Evolutionary conservation across 2,888 invertebrate species (phyloP), one percentile per base, ranked within the genome.

Genomic region (Chrysina gloriosa): DNA sequence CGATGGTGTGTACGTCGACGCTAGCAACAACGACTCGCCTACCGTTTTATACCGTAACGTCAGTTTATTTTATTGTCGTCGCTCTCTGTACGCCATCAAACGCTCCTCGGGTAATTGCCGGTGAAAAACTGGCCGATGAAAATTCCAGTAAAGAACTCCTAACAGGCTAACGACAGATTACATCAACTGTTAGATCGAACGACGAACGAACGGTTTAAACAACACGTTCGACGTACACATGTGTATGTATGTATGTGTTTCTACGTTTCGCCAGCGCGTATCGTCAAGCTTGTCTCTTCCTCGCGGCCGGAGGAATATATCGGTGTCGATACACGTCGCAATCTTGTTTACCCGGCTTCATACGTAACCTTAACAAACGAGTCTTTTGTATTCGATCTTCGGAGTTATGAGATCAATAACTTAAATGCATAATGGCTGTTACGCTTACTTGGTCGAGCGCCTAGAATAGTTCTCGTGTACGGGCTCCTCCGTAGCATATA

Each of bases 391-490:
- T 42, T 42, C 58, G 42, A 25, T 29, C 48, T 48, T 21, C 14
- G 48, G 36, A 39, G 56, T 39, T 39, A 42, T 42, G 27, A 42
- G 58, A 61, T 61, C 42, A 42, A 61, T 61, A 61, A 61, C 27
- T 61, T 42, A 61, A 61, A 42, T 52, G 19, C 58, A 58, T 39
- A 58, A 42, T 39, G 58, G 58, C 42, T 52, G 52, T 52, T 58
- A 42, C 58, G 58, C 39, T 58, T 14, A 42, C 58, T 58, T 58
- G 42, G 14, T 16, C 45, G 16, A 16, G 21, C 19, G 9, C 21
- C 45, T 7, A 9, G 45, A 31, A 31, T 31, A 31, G 31, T 31
- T 31, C n/a, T n/a, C 45, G 7, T 21, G 9, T 45, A 19, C 19
- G 45, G 19, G 9, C 45, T 45, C 9, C 19, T 45, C n/a, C 19